phyloP scores from a whole-genome alignment of 1,140 invertebrate species.

The Danaus plexippus region DNA sequence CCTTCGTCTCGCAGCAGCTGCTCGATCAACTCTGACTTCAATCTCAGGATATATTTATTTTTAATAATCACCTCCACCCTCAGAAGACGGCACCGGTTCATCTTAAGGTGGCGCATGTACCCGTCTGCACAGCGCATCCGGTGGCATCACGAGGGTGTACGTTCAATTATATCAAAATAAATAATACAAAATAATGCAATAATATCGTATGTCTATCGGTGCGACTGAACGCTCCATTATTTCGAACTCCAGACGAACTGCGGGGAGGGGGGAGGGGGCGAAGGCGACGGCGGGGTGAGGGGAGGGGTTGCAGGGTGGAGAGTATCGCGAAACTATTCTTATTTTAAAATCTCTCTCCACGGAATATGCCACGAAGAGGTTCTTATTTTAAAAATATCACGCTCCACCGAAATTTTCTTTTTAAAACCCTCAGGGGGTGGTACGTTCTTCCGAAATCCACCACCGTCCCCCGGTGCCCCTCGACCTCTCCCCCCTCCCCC shows the following conservation, averaged over 20 bases:
- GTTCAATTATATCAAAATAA: not conserved
- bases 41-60: too few relatives aligned
- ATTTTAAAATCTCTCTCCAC: conserved; percentile 71
- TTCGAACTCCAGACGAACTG: conserved; percentile 65
- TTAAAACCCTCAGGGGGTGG: conserved; percentile 56
- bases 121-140: too few relatives aligned
- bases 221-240: conserved; percentile 31
- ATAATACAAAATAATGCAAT: too few relatives aligned
- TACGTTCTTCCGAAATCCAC: conserved; percentile 65
- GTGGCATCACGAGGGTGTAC: too few relatives aligned
- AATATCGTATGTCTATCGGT: conserved; percentile 3
- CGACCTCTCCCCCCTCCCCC: conserved; percentile 28
- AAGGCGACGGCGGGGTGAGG: conserved; percentile 58
- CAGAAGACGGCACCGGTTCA: too few relatives aligned
- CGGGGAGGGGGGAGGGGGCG: conserved; percentile 32
- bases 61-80: too few relatives aligned
- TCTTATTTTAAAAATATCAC: conserved; percentile 71
- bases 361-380: conserved; percentile 69
- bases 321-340: conserved; percentile 69
- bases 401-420: conserved; percentile 70
- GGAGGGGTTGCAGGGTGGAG: conserved; percentile 35
- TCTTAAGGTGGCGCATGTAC: too few relatives aligned
- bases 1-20: conserved; percentile 13
- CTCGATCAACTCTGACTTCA: not conserved
- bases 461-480: conserved; percentile 17